Evolutionary conservation across 2,888 invertebrate species (phyloP).

Genomic region (Drosophila peninsularis): DNA sequence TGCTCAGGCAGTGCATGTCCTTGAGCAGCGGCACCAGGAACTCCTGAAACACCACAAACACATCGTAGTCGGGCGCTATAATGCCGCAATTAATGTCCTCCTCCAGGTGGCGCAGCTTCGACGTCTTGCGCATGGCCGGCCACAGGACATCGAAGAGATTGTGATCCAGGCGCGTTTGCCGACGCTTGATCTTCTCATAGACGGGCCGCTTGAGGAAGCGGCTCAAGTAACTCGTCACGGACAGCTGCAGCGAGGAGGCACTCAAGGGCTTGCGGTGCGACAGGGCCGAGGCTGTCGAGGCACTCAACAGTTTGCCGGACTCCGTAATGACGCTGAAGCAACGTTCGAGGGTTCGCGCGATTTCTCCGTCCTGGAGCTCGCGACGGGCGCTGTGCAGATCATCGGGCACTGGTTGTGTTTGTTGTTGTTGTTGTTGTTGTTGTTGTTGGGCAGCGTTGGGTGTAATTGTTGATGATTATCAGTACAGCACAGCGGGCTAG

Average conservation of each 20-base stretch:
- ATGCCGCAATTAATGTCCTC: constrained; percentile 91
- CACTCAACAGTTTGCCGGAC: constrained; percentile 83
- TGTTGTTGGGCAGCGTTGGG: constrained; percentile 54
- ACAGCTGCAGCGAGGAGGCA: constrained; percentile 86
- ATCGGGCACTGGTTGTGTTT: constrained; percentile 87
- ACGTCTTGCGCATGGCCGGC: constrained; percentile 93
- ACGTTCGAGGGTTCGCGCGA: constrained; percentile 90
- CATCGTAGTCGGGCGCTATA: constrained; percentile 93
- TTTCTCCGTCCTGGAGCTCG: constrained; percentile 89
- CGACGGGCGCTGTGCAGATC: constrained; percentile 91
- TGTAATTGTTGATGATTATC: constrained; percentile 67
- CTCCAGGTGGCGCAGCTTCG: constrained; percentile 86
- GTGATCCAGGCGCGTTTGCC: constrained; percentile 93
- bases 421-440: constrained; percentile 5
- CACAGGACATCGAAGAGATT: constrained; percentile 95
- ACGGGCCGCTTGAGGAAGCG: constrained; percentile 90
- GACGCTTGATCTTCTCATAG: constrained; percentile 90
- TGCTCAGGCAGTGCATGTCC: constrained; percentile 90
- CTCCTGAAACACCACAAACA: constrained; percentile 93
- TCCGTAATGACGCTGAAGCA: constrained; percentile 90
- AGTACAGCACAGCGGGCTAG: constrained; percentile 53
- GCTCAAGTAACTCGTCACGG: constrained; percentile 87
- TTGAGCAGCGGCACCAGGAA: constrained; percentile 93
- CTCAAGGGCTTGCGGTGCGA: constrained; percentile 85
- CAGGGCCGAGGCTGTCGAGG: constrained; percentile 77